phyloP scores from a whole-genome alignment of 2,113 vertebrate species.

The Paradoxurus hermaphroditus region DNA sequence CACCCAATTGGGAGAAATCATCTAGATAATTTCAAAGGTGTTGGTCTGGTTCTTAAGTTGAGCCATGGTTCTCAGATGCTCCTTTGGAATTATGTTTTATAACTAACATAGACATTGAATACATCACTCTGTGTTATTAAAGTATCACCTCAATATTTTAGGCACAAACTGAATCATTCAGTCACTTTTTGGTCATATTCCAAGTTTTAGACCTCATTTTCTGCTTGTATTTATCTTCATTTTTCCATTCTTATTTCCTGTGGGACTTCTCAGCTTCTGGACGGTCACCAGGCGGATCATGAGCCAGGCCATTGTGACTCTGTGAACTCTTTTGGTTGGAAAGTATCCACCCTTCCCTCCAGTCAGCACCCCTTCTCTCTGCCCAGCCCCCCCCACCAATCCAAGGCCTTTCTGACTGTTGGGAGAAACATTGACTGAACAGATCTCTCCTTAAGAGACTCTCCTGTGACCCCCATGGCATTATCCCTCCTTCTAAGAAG shows the following conservation, averaged over 20 bases:
- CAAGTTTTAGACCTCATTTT: neutral
- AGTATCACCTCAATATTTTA: neutral
- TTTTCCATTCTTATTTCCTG: slow-evolving; percentile 6
- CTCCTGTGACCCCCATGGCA: neutral
- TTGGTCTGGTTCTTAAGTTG: neutral
- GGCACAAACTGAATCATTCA: neutral
- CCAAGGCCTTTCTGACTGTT: neutral
- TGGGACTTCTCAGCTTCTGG: neutral
- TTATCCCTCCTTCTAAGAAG: neutral
- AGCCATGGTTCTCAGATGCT: neutral
- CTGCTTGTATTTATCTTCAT: neutral
- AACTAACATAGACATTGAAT: neutral
- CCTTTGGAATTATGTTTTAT: neutral
- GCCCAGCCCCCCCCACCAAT: neutral
- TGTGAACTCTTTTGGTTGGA: neutral
- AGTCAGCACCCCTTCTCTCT: neutral
- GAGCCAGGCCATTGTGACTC: neutral
- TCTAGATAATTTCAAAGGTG: neutral
- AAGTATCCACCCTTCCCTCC: neutral
- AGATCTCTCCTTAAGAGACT: neutral
- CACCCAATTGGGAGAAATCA: neutral
- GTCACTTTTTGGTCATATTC: neutral
- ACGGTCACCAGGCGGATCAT: neutral
- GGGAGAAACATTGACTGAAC: neutral
- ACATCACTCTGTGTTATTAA: neutral